Conservation (phyloP, 2,113 vertebrate genomes). For the Prochilodus magdalenae region DNA sequence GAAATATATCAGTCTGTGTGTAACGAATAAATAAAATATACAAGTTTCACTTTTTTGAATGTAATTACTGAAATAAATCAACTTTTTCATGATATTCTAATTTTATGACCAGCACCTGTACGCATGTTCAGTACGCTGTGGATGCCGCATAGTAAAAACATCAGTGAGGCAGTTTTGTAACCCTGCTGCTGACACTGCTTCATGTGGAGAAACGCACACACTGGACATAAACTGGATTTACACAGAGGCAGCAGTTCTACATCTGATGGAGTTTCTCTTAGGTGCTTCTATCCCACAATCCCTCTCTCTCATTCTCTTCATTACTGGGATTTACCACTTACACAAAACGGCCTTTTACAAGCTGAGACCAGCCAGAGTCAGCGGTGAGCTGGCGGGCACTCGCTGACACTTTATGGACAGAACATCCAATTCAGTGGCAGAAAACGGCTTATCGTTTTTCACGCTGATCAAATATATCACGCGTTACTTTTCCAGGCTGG, state of each 20-base stretch:
- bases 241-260: not conserved
- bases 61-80: no score
- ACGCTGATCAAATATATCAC: not conserved
- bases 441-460: constrained; percentile 18
- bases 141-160: not conserved
- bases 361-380: not conserved
- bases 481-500: not conserved
- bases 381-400: not conserved
- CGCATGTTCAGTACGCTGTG: not conserved
- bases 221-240: not conserved
- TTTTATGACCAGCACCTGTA: no score
- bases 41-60: no score
- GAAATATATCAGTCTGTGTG: no score
- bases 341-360: constrained; percentile 17
- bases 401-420: constrained; percentile 11
- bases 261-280: not conserved
- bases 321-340: constrained; percentile 6
- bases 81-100: no score
- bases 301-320: not conserved
- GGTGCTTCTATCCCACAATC: not conserved
- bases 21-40: no score
- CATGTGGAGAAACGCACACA: not conserved
- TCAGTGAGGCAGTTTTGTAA: not conserved
- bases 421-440: not conserved
- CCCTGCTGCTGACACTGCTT: not conserved